Percentiles rank a stretch among this genome's conserved stretches.
phyloP scores from a whole-genome alignment of 2,888 invertebrate genomes.

The Tiphia femorata region DNA sequence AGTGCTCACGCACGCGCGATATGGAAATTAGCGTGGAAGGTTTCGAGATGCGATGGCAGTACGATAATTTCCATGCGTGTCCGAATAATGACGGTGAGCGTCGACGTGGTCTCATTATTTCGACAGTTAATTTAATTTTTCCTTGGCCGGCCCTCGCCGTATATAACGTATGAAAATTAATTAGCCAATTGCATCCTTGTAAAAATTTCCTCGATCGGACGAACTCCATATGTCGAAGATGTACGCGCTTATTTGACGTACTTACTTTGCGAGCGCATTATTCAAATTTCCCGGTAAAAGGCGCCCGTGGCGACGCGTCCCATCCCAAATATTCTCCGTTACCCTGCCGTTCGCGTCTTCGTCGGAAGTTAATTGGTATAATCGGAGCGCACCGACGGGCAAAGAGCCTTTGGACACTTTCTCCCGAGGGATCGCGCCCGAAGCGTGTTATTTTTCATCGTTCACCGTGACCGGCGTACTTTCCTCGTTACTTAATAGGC shows the following conservation, averaged over 20 bases:
- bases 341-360: no score
- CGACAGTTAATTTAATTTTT: slow-evolving; percentile 1
- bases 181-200: not conserved
- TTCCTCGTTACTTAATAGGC: no score
- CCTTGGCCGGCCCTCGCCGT: no score
- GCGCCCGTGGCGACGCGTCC: no score
- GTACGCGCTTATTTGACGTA: not conserved
- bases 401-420: no score
- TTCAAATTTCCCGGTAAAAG: slow-evolving; percentile 6
- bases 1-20: not conserved
- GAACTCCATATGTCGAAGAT: not conserved
- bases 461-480: no score
- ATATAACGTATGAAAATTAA: not conserved
- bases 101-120: slow-evolving; percentile 1
- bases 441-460: no score
- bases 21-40: not conserved
- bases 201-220: not conserved
- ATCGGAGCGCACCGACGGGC: no score
- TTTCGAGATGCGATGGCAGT: not conserved
- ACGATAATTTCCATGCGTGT: not conserved
- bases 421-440: no score
- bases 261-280: slow-evolving; percentile 3
- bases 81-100: not conserved
- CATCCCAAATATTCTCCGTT: no score
- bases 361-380: no score